Evolutionary conservation across 2,888 invertebrate genomes (phyloP).

Genomic region (Alloscopus bannaensis): DNA sequence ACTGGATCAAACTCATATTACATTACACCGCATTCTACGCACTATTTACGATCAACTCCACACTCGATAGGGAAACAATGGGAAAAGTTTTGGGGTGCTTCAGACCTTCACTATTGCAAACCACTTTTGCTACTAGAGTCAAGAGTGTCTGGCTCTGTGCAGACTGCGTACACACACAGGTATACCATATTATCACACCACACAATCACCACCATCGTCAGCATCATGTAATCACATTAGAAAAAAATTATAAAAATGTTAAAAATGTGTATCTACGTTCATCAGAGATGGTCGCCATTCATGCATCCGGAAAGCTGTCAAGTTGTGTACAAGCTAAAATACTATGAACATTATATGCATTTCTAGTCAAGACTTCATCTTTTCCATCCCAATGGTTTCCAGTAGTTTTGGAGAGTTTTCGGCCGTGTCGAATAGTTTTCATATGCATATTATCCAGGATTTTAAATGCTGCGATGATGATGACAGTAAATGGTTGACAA

Average conservation of each 20-base stretch:
- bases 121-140: too few relatives aligned
- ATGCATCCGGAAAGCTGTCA: constrained; percentile 28
- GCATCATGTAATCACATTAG: constrained; percentile 1
- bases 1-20: too few relatives aligned
- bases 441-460: neutral
- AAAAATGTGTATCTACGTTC: neutral
- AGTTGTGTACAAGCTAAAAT: neutral
- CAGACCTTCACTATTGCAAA: too few relatives aligned
- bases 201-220: neutral
- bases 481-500: constrained; percentile 56
- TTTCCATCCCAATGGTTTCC: constrained; percentile 38
- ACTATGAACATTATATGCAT: too few relatives aligned
- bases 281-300: constrained; percentile 35
- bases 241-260: neutral
- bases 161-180: neutral
- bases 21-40: too few relatives aligned
- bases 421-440: too few relatives aligned
- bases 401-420: constrained; percentile 8
- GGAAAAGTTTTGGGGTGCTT: too few relatives aligned
- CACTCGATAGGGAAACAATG: too few relatives aligned
- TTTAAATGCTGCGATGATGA: neutral
- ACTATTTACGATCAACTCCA: too few relatives aligned
- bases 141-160: too few relatives aligned
- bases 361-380: constrained; percentile 8
- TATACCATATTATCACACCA: too few relatives aligned